Conservation (phyloP, 1,140 invertebrate species). For the Aphelenchoides besseyi region DNA sequence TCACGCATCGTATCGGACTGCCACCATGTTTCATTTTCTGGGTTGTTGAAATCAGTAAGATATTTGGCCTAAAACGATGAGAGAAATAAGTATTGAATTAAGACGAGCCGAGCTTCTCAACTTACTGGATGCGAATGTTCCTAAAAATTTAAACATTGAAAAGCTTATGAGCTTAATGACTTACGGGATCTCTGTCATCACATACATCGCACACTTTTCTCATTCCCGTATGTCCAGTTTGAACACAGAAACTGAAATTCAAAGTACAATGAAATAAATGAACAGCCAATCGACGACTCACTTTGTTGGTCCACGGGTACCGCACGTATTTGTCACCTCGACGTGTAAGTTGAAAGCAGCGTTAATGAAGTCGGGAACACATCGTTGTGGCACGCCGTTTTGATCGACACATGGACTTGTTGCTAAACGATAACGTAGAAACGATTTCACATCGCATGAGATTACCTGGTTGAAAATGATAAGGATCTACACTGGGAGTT, state of each 20-base stretch:
- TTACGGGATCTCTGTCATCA: slow-evolving; percentile 39
- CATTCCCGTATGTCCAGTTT: slow-evolving; percentile 64
- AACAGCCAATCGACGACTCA: slow-evolving; percentile 20
- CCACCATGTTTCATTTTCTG: slow-evolving; percentile 92
- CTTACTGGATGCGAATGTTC: slow-evolving; percentile 71
- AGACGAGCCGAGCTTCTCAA: no score
- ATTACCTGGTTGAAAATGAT: slow-evolving; percentile 43
- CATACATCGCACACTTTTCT: slow-evolving; percentile 52
- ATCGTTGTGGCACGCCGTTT: slow-evolving; percentile 71
- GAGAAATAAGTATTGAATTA: neutral
- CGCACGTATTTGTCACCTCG: slow-evolving; percentile 92
- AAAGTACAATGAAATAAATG: slow-evolving; percentile 10
- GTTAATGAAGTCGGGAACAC: slow-evolving; percentile 91
- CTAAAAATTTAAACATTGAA: neutral
- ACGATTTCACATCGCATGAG: slow-evolving; percentile 19
- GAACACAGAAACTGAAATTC: slow-evolving; percentile 74
- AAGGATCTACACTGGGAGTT: slow-evolving; percentile 39
- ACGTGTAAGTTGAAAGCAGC: slow-evolving; percentile 82
- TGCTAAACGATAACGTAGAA: no score
- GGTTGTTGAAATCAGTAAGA: slow-evolving; percentile 83
- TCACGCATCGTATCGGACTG: slow-evolving; percentile 95
- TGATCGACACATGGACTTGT: slow-evolving; percentile 66
- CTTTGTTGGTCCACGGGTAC: slow-evolving; percentile 71
- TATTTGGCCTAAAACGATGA: slow-evolving; percentile 64
- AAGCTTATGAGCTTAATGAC: neutral